phyloP scores from a whole-genome alignment of 2,797 vertebrate species.

The Natrix natrix region DNA sequence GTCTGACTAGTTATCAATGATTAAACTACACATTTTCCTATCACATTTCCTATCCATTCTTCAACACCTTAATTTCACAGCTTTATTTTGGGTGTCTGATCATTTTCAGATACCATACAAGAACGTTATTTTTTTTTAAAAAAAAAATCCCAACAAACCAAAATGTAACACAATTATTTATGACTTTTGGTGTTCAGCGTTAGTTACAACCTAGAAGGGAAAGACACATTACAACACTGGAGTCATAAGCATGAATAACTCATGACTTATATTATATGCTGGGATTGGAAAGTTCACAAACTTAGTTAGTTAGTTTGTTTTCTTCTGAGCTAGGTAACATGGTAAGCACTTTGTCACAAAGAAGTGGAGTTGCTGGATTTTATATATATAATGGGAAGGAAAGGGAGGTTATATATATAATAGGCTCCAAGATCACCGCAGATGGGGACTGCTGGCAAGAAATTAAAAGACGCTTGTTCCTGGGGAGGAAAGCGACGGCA shows the following conservation, averaged over 20 bases:
- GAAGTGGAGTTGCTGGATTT: neutral
- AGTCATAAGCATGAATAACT: conserved; percentile 59
- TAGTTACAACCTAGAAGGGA: conserved; percentile 52
- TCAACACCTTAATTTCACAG: conserved; percentile 52
- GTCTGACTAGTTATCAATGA: conserved; percentile 42
- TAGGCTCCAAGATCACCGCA: too few relatives aligned
- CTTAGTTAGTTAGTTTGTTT: neutral
- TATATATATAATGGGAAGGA: neutral
- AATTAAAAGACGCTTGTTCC: too few relatives aligned
- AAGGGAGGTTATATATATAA: too few relatives aligned
- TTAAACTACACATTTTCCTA: conserved; percentile 21
- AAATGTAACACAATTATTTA: conserved; percentile 61
- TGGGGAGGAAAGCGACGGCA: too few relatives aligned
- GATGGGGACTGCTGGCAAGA: too few relatives aligned
- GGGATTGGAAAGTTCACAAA: neutral
- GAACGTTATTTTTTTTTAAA: conserved; percentile 48
- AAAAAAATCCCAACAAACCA: conserved; percentile 41
- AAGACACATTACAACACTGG: conserved; percentile 58
- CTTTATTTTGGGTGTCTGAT: conserved; percentile 45
- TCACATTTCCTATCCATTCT: conserved; percentile 26
- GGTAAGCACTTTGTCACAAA: neutral
- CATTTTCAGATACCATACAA: conserved; percentile 62
- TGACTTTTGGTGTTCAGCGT: conserved; percentile 69
- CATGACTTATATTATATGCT: conserved; percentile 61
- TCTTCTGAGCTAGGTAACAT: neutral